Percentiles rank a stretch among this genome's conserved stretches.
These are phyloP conservation scores for Drosophila melanosoma DNA, from an alignment of 2,888 invertebrate genomes.

Conservation along the genomic window DNA sequence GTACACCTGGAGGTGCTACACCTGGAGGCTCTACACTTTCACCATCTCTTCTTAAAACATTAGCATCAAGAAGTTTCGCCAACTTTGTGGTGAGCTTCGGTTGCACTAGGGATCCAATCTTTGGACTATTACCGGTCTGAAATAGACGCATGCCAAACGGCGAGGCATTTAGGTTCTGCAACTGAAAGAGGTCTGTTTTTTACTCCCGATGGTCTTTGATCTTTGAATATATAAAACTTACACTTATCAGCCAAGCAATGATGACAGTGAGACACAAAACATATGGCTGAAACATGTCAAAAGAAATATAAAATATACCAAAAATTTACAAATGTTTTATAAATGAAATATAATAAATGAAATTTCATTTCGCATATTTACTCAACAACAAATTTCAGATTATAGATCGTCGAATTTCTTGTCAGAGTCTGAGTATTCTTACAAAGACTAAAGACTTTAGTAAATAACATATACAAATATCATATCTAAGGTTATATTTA, in stretches of 20 bases:
- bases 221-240: slow-evolving; percentile 6
- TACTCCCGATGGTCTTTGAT: not conserved
- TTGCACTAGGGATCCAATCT: not conserved
- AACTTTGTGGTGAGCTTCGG: not conserved
- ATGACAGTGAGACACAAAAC: slow-evolving; percentile 11
- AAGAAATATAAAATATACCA: slow-evolving; percentile 2
- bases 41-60: not conserved
- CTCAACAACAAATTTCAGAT: not conserved
- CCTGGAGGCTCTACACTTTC: not conserved
- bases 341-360: slow-evolving; percentile 5
- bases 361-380: not conserved
- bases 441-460: not conserved
- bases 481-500: not conserved
- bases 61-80: not conserved
- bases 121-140: not conserved
- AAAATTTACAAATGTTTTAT: slow-evolving; percentile 17
- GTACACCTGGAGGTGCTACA: no score
- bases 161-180: slow-evolving; percentile 1
- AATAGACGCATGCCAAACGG: slow-evolving; percentile 11
- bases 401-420: not conserved
- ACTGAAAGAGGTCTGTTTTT: not conserved
- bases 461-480: not conserved
- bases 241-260: slow-evolving; percentile 9
- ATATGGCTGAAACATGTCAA: slow-evolving; percentile 29
- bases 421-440: not conserved